Conservation (phyloP, 1,140 invertebrate genomes). For the Colletes gigas region DNA sequence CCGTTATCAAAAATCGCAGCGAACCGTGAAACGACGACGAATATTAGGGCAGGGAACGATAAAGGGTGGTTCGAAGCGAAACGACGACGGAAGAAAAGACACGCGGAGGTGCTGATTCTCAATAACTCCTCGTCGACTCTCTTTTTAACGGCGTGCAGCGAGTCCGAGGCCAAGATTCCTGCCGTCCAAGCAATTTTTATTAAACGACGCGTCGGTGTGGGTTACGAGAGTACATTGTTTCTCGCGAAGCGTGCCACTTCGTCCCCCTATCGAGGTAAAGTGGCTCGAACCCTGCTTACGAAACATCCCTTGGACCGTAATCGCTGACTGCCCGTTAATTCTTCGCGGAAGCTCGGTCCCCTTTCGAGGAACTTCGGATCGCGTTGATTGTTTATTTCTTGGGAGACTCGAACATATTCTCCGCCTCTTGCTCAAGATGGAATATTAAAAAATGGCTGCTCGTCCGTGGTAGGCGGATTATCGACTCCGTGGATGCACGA, state of each 20-base stretch:
- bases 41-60: no score
- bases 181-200: constrained; percentile 10
- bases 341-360: no score
- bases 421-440: no score
- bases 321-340: not conserved
- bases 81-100: not conserved
- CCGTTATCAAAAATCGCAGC: no score
- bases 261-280: not conserved
- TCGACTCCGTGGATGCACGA: no score
- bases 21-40: no score
- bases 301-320: not conserved
- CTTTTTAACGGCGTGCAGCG: not conserved
- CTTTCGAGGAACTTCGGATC: no score
- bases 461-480: no score
- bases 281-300: not conserved
- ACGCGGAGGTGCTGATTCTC: not conserved
- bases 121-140: not conserved
- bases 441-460: no score
- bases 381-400: no score
- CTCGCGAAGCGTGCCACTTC: constrained; percentile 3
- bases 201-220: not conserved
- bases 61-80: not conserved
- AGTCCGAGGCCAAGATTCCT: constrained; percentile 1
- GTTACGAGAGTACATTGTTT: not conserved
- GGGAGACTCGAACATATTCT: no score